Evolutionary conservation across 2,113 vertebrate species (phyloP).

Genomic region (Hippocampus barbouri): DNA sequence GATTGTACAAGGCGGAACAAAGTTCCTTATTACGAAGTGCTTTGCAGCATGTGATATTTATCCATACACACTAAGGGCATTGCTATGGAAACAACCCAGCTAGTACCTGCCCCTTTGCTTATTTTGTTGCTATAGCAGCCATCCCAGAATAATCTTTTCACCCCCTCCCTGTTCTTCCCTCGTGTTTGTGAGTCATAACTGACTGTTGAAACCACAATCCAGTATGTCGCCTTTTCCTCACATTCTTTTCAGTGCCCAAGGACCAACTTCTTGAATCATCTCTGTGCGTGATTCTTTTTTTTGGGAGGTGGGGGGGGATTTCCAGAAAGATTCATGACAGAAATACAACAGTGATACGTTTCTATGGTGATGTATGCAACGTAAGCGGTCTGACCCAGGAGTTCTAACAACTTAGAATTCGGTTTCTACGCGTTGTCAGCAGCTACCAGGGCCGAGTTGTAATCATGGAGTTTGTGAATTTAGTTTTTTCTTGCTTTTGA

Average conservation of each 20-base stretch:
- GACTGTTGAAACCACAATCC: slow-evolving; percentile 77
- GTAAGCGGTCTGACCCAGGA: slow-evolving; percentile 48
- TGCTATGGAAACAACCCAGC: slow-evolving; percentile 71
- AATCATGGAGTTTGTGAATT: neutral
- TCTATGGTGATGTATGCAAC: slow-evolving; percentile 55
- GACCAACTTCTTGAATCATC: slow-evolving; percentile 60
- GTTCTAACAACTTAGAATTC: slow-evolving; percentile 47
- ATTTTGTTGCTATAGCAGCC: slow-evolving; percentile 77
- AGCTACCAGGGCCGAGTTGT: neutral
- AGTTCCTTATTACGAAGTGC: slow-evolving; percentile 41
- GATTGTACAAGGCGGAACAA: slow-evolving; percentile 19
- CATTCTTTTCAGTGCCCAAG: slow-evolving; percentile 61
- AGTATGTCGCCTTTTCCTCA: slow-evolving; percentile 62
- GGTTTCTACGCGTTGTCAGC: slow-evolving; percentile 22
- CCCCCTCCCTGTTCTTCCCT: slow-evolving; percentile 60
- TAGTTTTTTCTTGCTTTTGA: slow-evolving; percentile 24
- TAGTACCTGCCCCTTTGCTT: slow-evolving; percentile 72
- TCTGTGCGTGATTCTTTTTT: slow-evolving; percentile 12
- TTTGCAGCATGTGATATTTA: slow-evolving; percentile 71
- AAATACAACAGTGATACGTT: slow-evolving; percentile 45
- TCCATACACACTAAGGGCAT: slow-evolving; percentile 66
- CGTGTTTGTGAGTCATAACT: slow-evolving; percentile 76
- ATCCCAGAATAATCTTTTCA: slow-evolving; percentile 76
- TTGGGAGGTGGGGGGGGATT: slow-evolving; percentile 51
- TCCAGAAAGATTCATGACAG: slow-evolving; percentile 53